Percentiles rank a stretch among this genome's conserved stretches.
phyloP scores from a whole-genome alignment of 1,140 invertebrate genomes.

The Pseudomyrmex gracilis region DNA sequence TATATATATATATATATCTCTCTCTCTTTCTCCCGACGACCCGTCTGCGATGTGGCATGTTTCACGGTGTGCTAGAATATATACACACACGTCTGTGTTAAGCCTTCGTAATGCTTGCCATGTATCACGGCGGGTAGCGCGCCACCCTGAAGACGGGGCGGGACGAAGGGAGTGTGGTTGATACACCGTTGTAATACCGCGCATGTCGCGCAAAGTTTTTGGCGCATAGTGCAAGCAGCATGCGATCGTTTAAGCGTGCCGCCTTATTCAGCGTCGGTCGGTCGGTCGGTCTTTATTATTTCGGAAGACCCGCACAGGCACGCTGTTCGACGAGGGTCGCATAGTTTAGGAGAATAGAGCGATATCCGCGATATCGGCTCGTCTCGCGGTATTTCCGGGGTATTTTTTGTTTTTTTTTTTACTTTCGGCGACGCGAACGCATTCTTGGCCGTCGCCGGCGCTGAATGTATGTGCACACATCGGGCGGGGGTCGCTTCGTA shows the following conservation, averaged over 20 bases:
- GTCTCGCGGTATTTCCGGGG: neutral
- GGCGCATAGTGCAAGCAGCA: constrained; percentile 15
- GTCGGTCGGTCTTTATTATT: constrained; percentile 56
- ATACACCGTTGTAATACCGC: constrained; percentile 57
- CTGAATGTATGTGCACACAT: neutral
- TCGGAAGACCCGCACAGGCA: neutral
- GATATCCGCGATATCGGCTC: neutral
- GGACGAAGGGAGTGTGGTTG: constrained; percentile 14
- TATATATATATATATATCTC: too few species aligned
- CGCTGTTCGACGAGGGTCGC: constrained; percentile 26
- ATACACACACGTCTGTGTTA: constrained; percentile 62
- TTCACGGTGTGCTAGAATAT: constrained; percentile 47
- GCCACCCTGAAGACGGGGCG: constrained; percentile 10
- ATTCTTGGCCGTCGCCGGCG: neutral
- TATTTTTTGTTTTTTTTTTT: constrained; percentile 28
- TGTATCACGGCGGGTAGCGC: constrained; percentile 57
- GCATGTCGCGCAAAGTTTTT: constrained; percentile 58
- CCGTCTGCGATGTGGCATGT: constrained; percentile 35
- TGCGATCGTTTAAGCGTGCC: constrained; percentile 17
- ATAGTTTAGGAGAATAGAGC: constrained; percentile 13
- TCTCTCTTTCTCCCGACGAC: neutral
- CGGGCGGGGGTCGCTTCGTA: neutral
- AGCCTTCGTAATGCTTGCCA: constrained; percentile 66
- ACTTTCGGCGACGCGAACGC: neutral
- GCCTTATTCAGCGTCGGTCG: constrained; percentile 22